Evolutionary conservation across 2,113 vertebrate species (phyloP).

Genomic region (Dromiciops gliroides): DNA sequence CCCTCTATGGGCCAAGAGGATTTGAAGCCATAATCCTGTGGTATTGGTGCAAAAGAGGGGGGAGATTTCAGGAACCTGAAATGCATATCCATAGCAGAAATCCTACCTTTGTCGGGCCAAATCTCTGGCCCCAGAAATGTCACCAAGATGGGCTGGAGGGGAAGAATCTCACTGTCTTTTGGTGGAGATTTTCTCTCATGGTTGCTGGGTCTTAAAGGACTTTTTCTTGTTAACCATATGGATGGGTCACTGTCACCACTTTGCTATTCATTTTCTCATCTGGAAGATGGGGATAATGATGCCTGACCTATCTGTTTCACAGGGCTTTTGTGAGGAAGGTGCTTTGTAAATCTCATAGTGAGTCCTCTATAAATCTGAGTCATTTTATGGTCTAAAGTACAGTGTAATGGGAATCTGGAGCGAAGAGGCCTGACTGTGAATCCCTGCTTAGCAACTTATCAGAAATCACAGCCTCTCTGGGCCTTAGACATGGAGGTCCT

Average conservation of each 20-base stretch:
- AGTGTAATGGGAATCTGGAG: neutral
- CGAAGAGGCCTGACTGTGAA: neutral
- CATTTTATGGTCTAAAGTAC: neutral
- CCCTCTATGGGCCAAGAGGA: neutral
- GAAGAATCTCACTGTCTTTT: too few species aligned
- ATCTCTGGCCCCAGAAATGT: neutral
- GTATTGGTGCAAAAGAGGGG: neutral
- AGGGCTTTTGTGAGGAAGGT: neutral
- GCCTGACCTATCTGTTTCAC: neutral
- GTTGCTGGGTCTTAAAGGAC: neutral
- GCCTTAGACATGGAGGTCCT: neutral
- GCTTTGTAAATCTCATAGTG: neutral
- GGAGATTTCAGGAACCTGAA: neutral
- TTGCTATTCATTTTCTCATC: neutral
- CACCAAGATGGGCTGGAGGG: neutral
- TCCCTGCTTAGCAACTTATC: neutral
- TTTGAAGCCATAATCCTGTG: neutral
- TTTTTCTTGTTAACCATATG: neutral
- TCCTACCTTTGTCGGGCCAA: neutral
- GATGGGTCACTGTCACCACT: neutral
- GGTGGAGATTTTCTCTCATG: too few species aligned
- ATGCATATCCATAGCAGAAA: neutral
- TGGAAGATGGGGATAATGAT: neutral
- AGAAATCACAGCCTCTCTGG: neutral
- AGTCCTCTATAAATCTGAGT: neutral